A percentile compares a stretch with the other conserved stretches of the same genome.
These are phyloP conservation scores for Adrianichthys oophorus DNA, from an alignment of 2,797 vertebrate species.

Conservation along the genomic window DNA sequence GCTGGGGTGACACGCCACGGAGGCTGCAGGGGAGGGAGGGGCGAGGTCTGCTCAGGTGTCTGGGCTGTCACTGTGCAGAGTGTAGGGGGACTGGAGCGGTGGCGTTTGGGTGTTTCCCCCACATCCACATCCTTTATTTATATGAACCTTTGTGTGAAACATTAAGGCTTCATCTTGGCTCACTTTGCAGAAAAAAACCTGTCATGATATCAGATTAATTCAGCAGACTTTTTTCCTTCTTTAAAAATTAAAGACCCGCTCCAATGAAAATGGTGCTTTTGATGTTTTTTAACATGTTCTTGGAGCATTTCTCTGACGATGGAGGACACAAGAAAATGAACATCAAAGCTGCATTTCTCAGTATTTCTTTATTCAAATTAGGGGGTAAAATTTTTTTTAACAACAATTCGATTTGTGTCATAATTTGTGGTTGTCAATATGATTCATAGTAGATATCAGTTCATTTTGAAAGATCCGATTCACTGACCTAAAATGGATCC, in stretches of 20 bases:
- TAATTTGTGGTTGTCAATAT: no score
- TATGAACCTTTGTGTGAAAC: neutral
- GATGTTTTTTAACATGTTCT: no score
- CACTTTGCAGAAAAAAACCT: neutral
- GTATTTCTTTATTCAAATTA: no score
- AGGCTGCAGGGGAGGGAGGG: slow-evolving; percentile 26
- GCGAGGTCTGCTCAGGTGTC: slow-evolving; percentile 64
- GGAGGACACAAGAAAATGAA: neutral
- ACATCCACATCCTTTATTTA: slow-evolving; percentile 1
- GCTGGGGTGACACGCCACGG: slow-evolving; percentile 51
- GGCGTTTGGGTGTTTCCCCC: neutral
- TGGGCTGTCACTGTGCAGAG: slow-evolving; percentile 49
- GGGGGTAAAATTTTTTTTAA: no score
- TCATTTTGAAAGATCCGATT: no score
- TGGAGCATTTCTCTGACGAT: no score
- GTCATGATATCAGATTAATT: neutral
- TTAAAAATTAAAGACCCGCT: no score
- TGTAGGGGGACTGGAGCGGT: slow-evolving; percentile 17
- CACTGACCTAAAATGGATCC: no score
- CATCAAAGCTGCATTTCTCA: no score
- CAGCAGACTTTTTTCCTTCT: neutral
- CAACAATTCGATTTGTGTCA: no score
- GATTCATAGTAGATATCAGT: no score
- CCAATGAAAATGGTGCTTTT: no score
- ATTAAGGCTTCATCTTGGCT: slow-evolving; percentile 18